Base-by-base conservation (phyloP, 1,140 invertebrate genomes). In the Antheraea mylitta region DNA sequence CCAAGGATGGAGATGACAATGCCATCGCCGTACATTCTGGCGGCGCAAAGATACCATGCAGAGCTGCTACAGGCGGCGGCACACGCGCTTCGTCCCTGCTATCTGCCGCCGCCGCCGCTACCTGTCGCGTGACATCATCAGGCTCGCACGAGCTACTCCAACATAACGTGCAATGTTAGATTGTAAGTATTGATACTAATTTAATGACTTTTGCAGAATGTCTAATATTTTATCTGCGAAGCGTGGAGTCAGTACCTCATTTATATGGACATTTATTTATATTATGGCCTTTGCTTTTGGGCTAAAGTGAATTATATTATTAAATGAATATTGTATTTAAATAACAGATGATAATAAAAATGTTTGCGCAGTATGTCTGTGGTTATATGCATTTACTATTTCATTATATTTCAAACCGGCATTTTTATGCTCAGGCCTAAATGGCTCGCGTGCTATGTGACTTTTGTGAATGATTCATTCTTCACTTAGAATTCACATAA, bases 81-180 rank as follows among this genome's bases (percentile, higher is more conserved):
- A 19, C 85, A 89, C 74, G 87, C 81, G 42, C 80, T 90, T 45
- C 87, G 90, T 11, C 88, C 88, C 36, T 90, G 87, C 75, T 92
- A 90, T 71, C 78, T 92, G 66, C 86, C 85, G 66, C 90, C 86
- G 67, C 85, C 86, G 66, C 85, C 80, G 72, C 79, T 92, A 42
- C 83, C 88, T 18, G 90, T 92, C 73, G 90, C 90, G 86, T 92
- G 90, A 92, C 90, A 85, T 74, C 71, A 75, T 18, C 74, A 64
- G 60, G 67, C 79, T 36, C 70, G 79, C 63, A 61, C 74, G 10
- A 77, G 72, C 72, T 86, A 78, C 76, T 78, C 80, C 75, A 77
- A 84, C 69, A 72, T 86, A 62, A 76, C 82, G 90, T 92, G 90
- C 90, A 92, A 92, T 92, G 84, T 77, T 92, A 92, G 90, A 86